phyloP scores from a whole-genome alignment of 2,888 invertebrate species.

The Macropis europaea region DNA sequence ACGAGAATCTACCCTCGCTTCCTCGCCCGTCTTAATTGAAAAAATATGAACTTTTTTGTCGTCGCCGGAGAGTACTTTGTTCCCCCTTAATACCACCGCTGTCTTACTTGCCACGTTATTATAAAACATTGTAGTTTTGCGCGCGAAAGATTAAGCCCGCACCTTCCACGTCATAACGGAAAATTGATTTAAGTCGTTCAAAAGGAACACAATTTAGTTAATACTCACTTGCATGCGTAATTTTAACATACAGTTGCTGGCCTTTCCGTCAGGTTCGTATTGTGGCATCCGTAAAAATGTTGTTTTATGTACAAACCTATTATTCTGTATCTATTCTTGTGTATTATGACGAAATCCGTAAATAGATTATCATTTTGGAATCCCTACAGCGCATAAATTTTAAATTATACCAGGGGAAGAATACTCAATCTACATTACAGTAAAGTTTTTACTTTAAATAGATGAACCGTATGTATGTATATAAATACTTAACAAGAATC shows the following conservation, averaged over 20 bases:
- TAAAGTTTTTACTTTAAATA: too few species aligned
- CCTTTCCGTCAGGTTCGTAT: too few species aligned
- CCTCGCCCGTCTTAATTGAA: constrained; percentile 76
- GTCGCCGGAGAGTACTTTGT: constrained; percentile 73
- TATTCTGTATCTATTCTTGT: too few species aligned
- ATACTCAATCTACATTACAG: too few species aligned
- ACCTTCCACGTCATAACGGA: constrained; percentile 12
- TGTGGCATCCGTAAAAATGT: too few species aligned
- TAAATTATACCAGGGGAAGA: too few species aligned
- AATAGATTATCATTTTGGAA: too few species aligned
- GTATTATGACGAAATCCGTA: too few species aligned
- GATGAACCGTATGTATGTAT: not conserved
- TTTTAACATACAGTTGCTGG: too few species aligned
- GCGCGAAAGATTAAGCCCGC: constrained; percentile 52
- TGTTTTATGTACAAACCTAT: too few species aligned
- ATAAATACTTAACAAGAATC: not conserved
- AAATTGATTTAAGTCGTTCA: constrained; percentile 55
- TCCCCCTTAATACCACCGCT: constrained; percentile 56
- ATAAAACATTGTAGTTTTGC: constrained; percentile 59
- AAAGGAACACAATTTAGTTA: not conserved
- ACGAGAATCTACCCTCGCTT: constrained; percentile 64
- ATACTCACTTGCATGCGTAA: not conserved
- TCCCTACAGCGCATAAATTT: too few species aligned
- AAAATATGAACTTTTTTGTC: constrained; percentile 78
- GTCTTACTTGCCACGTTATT: constrained; percentile 62